Evolutionary conservation across 2,797 vertebrate species (phyloP).

Genomic region (Fringilla coelebs): DNA sequence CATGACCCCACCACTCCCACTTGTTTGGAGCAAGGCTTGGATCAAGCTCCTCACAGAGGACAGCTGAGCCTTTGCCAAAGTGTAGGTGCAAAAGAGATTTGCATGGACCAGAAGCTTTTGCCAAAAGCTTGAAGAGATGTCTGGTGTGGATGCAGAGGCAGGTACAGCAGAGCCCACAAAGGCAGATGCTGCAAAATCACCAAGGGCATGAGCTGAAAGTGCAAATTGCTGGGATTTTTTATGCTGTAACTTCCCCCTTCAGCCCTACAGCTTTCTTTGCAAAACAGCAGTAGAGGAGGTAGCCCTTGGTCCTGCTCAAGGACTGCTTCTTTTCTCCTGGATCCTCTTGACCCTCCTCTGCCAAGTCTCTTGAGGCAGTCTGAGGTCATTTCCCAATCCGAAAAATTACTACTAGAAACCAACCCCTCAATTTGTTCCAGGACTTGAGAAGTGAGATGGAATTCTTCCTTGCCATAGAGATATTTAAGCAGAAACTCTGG

Average conservation of each 20-base stretch:
- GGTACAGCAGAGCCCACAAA: neutral
- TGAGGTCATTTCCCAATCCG: neutral
- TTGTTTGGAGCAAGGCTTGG: neutral
- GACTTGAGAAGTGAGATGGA: neutral
- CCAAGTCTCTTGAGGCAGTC: neutral
- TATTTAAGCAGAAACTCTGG: neutral
- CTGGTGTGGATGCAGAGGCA: neutral
- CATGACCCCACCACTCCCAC: neutral
- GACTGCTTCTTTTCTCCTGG: neutral
- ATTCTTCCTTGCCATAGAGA: conserved; percentile 2
- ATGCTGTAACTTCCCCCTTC: neutral
- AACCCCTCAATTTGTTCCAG: neutral
- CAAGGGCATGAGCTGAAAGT: neutral
- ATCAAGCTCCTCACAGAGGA: neutral
- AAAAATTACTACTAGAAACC: neutral
- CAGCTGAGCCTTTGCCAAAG: neutral
- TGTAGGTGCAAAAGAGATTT: neutral
- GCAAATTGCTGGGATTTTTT: neutral
- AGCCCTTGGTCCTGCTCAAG: neutral
- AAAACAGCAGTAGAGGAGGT: neutral
- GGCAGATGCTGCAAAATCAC: neutral
- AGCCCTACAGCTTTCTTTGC: neutral
- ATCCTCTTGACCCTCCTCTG: neutral
- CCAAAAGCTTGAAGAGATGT: neutral
- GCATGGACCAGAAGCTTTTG: neutral